Conservation (phyloP, 2,888 invertebrate species). For the Erebia ligea region DNA sequence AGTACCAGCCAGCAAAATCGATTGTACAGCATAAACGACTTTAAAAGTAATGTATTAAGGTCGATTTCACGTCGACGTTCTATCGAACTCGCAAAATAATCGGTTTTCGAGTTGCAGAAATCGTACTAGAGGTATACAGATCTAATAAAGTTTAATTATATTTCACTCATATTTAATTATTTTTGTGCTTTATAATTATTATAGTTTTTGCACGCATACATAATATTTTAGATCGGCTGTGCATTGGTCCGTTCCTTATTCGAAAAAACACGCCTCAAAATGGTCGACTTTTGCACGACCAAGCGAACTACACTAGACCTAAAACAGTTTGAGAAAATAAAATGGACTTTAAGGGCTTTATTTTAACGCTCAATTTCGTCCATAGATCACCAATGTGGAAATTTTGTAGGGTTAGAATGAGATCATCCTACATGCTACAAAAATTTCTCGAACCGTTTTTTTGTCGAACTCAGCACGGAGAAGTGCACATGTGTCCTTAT, state of each 20-base stretch:
- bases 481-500: neutral
- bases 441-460: neutral
- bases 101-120: neutral
- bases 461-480: neutral
- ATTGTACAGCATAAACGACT: too few relatives aligned
- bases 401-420: too few relatives aligned
- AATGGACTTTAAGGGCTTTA: too few relatives aligned
- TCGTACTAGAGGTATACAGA: neutral
- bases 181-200: constrained; percentile 1
- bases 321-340: too few relatives aligned
- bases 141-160: neutral
- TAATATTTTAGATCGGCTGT: neutral
- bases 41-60: too few relatives aligned
- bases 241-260: neutral
- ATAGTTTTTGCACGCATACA: neutral
- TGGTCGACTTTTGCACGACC: neutral
- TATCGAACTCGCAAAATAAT: neutral
- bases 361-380: too few relatives aligned
- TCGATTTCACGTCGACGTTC: neutral
- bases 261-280: neutral
- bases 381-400: too few relatives aligned
- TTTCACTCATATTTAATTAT: neutral
- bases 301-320: too few relatives aligned
- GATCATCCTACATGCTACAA: too few relatives aligned
- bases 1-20: too few relatives aligned